Base-by-base conservation (phyloP, 2,888 invertebrate species). In the Cylloceria caligata region DNA sequence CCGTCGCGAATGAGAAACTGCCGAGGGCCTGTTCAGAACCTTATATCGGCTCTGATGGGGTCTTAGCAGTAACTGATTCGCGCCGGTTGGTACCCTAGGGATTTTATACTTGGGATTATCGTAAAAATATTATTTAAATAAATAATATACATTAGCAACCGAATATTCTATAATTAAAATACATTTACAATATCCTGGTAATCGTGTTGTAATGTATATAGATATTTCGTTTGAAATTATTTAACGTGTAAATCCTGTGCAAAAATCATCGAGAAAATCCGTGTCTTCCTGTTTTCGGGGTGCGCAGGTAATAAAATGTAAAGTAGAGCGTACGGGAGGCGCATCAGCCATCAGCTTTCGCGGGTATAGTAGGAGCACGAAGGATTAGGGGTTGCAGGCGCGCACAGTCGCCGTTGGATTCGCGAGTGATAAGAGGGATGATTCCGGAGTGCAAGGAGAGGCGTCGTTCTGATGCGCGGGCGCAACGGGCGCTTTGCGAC, bases 371-470 rank as follows among this genome's bases (percentile, higher is more conserved):
- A 21, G 30, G 30, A 62, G 13, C 30, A 84, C 86, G 85, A 80
- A 78, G 86, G 88, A 89, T 89, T 88, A 88, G 84, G 87, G 87
- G 87, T 87, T 88, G 88, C 88, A 89, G 85, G 45, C 30, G 19
- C 30, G 88, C 85, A 86, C 11, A 52, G 13, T 3, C 3, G 87
- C 84, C 87, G 84, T 77, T 85, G 89, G 89, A 88, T 89, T 87
- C 86, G 83, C 84, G 84, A 71, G 42, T n/a, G 60, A 55, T 13
- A 24, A 34, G 69, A 52, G 47, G 57, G 65, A 77, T 36, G 74
- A 62, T 75, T 55, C 67, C 21, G 47, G 11, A 36, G n/a, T 3
- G 57, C 13, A 6, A 30, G n/a, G 57, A 30, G 64, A 42, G 24
- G 34, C 24, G 64, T 60, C 60, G 16, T 2, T 24, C 24, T 21